Evolutionary conservation across 1,140 invertebrate genomes (phyloP), one percentile per base, ranked within the genome.

Genomic region (Pectinophora gossypiella): DNA sequence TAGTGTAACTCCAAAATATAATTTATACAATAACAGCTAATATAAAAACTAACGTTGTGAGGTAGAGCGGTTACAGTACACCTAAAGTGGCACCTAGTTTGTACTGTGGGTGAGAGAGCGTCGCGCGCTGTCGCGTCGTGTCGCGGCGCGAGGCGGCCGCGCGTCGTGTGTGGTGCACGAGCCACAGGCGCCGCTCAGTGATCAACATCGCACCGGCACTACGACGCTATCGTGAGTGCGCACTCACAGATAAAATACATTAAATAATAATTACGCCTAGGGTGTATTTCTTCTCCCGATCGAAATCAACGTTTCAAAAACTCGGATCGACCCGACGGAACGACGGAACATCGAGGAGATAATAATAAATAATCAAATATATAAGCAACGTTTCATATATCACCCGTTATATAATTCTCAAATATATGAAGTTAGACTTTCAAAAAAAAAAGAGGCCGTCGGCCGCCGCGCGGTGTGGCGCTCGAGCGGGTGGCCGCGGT

Each of bases 381-480:
- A 79, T 82, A 87, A 85, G 78, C 72, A 80, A 85, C 83, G 74
- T 85, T 87, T 84, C 81, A 87, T 84, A 87, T 87, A 87, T 87
- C 83, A 87, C 83, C 81, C 83, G 81, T 77, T 72, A 81, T 86
- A 83, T 83, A 82, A 85, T 85, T 83, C 80, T 83, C 79, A 82
- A 40, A 84, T 85, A 87, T 87, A 87, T 82, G 83, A 87, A 87
- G 75, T 84, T 76, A 84, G 72, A 86, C 78, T 83, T 70, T 81
- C 75, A 75, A 70, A 80, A 86, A 75, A 59, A 61, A 71, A 69
- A 68, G 67, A 61, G 67, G 76, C 68, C 63, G 72, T 69, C 50
- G 68, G 64, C 72, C 74, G 71, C 72, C 74, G 68, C 75, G 72
- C 74, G 72, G 42, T 72, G 75, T 64, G 60, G 66, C 72, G 67